Base-by-base conservation (phyloP, 1,140 invertebrate genomes). In the Macrobrachium nipponense region DNA sequence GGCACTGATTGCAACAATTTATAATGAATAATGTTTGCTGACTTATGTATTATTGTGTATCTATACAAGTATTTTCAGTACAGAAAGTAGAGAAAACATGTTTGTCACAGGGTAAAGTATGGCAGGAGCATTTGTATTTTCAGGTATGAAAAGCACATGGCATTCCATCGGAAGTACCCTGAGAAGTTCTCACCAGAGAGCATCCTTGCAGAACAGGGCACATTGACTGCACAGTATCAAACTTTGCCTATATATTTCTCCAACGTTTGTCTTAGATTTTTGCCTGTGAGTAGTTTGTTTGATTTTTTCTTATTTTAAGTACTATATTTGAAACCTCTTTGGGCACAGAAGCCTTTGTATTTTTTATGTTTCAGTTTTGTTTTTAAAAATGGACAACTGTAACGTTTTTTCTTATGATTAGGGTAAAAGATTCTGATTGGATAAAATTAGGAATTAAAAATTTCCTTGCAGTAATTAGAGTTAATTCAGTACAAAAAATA, bases 141-240 rank as follows among this genome's bases (percentile, higher is more conserved):
- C 76, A 95, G 94, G 96, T 97, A 99, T 91, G 97, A 99, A 88
- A 98, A 98, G 89, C 97, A 99, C 92, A 93, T 97, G 84, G 94
- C 95, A 0, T 99, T 98, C 90, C 97, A 98, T 90, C 93, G 96
- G 89, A 98, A 97, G 90, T 99, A 96, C 90, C 97, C 97, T 2
- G 98, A 99, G 91, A 98, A 98, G 90, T 99, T 98, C 90, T 97
- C 96, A 8, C 96, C 96, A 2, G 97, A 98, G 90, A 96, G 96
- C 89, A 92, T 94, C 12, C 90, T 92, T 77, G 89, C 90, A 82
- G 94, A 95, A 88, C 91, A 93, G 8, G 93, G 92, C n/a, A 92
- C 93, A 0, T 93, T 93, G 14, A 92, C 91, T 17, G 93, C 91
- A 88, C 94, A 95, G 44, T 95, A 95, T 90, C 94, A 95, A 90